These are phyloP conservation scores for Lineus longissimus DNA, from an alignment of 1,140 invertebrate species.

Conservation along the genomic window DNA sequence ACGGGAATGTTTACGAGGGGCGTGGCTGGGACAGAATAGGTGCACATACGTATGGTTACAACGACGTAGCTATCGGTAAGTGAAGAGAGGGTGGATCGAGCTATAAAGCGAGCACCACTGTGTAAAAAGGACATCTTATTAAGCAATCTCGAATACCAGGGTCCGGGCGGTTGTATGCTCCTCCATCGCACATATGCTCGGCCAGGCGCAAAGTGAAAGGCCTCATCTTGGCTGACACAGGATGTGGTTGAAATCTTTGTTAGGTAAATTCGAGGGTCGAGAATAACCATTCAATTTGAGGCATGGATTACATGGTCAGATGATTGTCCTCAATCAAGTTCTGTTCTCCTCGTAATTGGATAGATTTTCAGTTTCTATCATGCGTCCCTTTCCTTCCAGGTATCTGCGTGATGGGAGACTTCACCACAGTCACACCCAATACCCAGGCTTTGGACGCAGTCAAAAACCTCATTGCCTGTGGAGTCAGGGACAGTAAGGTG, in stretches of 20 bases:
- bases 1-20: conserved; percentile 36
- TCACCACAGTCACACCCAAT: conserved; percentile 24
- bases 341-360: no score
- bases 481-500: conserved; percentile 21
- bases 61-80: conserved; percentile 60
- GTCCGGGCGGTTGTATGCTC: not conserved
- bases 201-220: no score
- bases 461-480: conserved; percentile 30
- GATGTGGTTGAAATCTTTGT: no score
- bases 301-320: no score
- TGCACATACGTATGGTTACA: conserved; percentile 25
- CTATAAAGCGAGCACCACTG: not conserved
- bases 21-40: conserved; percentile 26
- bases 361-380: no score
- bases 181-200: no score
- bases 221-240: no score
- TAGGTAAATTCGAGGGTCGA: no score
- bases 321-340: no score
- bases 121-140: not conserved
- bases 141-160: not conserved
- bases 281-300: no score
- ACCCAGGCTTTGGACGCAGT: conserved; percentile 22
- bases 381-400: conserved; percentile 45
- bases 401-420: conserved; percentile 67
- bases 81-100: not conserved